Conservation (phyloP, 2,113 vertebrate genomes). For the Thinocorus orbignyianus region DNA sequence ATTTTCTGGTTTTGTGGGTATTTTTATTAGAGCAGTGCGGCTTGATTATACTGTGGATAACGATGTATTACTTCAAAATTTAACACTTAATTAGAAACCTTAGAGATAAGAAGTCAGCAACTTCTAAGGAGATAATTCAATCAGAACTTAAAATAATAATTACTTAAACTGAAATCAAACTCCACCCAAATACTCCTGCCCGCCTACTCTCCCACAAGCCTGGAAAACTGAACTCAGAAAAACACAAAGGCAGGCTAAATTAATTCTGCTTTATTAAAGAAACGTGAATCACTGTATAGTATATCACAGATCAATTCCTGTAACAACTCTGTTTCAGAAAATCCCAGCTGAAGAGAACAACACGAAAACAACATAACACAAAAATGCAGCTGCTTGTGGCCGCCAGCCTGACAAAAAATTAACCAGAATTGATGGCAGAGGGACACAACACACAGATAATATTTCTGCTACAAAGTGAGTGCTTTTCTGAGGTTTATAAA, state of each 20-base stretch:
- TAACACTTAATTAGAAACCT: neutral
- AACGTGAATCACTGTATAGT: neutral
- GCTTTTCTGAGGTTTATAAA: neutral
- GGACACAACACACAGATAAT: neutral
- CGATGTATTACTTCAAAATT: neutral
- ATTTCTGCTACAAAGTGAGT: neutral
- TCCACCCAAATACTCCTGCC: neutral
- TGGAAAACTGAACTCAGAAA: neutral
- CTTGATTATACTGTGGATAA: neutral
- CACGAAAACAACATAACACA: accelerated
- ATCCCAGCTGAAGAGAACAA: neutral
- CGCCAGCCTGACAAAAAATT: neutral
- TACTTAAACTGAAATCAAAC: neutral
- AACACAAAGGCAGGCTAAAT: neutral
- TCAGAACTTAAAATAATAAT: neutral
- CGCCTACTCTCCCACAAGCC: neutral
- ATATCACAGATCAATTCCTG: neutral
- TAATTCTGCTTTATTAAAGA: neutral
- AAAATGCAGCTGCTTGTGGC: neutral
- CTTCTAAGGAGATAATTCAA: neutral
- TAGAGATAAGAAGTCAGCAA: neutral
- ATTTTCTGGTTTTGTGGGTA: neutral
- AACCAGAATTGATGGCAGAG: neutral
- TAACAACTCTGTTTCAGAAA: neutral
- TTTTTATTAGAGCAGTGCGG: neutral